phyloP scores from a whole-genome alignment of 2,113 vertebrate genomes.

The Tachysurus fulvidraco region DNA sequence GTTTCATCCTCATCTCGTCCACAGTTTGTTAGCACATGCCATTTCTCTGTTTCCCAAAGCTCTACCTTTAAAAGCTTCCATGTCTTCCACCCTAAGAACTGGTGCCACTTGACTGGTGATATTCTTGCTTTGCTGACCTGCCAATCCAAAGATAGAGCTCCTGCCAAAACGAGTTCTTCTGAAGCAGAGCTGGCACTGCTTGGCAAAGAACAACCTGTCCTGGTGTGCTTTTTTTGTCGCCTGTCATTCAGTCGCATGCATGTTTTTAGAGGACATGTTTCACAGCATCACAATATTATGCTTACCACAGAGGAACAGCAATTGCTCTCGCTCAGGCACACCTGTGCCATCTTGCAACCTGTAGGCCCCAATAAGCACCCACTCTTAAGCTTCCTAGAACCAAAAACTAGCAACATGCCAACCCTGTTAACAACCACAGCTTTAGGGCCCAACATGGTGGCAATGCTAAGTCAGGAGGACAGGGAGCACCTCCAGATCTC shows the following conservation, averaged over 20 bases:
- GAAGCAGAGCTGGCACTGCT: constrained; percentile 83
- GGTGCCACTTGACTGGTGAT: constrained; percentile 87
- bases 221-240: constrained; percentile 90
- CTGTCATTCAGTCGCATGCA: constrained; percentile 83
- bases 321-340: constrained; percentile 85
- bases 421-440: constrained; percentile 80
- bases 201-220: constrained; percentile 84
- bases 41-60: constrained; percentile 87
- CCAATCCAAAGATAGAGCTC: constrained; percentile 91
- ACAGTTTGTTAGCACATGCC: constrained; percentile 87
- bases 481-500: constrained; percentile 54
- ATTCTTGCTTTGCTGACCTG: constrained; percentile 87
- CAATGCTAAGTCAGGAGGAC: constrained; percentile 37
- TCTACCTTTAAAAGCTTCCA: constrained; percentile 88
- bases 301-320: constrained; percentile 84
- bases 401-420: constrained; percentile 87
- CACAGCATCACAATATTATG: constrained; percentile 84
- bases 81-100: constrained; percentile 88
- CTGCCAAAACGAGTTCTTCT: constrained; percentile 60
- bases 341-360: constrained; percentile 89
- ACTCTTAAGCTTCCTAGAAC: constrained; percentile 91
- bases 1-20: constrained; percentile 71
- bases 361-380: constrained; percentile 86
- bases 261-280: constrained; percentile 83
- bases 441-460: constrained; percentile 74